Percentiles rank a stretch among this genome's conserved stretches.
Conservation (phyloP, 2,113 vertebrate genomes). For the Callithrix jacchus region DNA sequence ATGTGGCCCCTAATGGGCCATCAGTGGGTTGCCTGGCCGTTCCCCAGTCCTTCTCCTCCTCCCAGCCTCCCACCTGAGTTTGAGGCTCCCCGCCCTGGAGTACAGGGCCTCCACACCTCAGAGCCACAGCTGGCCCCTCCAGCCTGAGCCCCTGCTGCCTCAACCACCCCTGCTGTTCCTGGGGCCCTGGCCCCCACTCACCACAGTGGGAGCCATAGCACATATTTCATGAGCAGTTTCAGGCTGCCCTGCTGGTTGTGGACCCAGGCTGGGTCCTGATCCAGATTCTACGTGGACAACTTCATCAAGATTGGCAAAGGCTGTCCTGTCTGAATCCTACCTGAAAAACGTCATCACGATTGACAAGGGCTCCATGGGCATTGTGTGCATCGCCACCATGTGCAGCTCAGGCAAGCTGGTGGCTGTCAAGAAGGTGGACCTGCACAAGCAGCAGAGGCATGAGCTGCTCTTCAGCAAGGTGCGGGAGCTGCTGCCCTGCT, state of each 20-base stretch:
- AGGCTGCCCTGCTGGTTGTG: conserved; percentile 94
- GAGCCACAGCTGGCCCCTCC: conserved; percentile 81
- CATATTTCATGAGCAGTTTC: conserved; percentile 96
- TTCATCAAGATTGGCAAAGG: too few species aligned
- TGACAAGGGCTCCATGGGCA: conserved; percentile 94
- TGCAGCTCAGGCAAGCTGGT: conserved; percentile 92
- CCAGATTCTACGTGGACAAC: too few species aligned
- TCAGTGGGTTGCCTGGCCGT: conserved; percentile 59
- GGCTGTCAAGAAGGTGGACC: conserved; percentile 97
- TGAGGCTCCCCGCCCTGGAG: conserved; percentile 80
- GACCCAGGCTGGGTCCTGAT: conserved; percentile 93
- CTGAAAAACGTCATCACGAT: conserved; percentile 98
- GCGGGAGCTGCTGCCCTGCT: rapidly evolving
- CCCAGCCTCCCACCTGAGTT: conserved; percentile 75
- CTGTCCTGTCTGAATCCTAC: too few species aligned
- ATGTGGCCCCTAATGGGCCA: conserved; percentile 87
- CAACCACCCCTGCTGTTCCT: conserved; percentile 58
- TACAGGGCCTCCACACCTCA: conserved; percentile 79
- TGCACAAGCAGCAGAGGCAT: conserved; percentile 94
- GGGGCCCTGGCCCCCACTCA: conserved; percentile 80
- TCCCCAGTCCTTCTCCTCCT: conserved; percentile 74
- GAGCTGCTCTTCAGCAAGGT: conserved; percentile 98
- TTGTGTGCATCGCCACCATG: conserved; percentile 95
- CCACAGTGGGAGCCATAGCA: conserved; percentile 92
- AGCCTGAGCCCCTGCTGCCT: not conserved